Conservation (phyloP, 2,797 vertebrate species). For the Okamejei kenojei region DNA sequence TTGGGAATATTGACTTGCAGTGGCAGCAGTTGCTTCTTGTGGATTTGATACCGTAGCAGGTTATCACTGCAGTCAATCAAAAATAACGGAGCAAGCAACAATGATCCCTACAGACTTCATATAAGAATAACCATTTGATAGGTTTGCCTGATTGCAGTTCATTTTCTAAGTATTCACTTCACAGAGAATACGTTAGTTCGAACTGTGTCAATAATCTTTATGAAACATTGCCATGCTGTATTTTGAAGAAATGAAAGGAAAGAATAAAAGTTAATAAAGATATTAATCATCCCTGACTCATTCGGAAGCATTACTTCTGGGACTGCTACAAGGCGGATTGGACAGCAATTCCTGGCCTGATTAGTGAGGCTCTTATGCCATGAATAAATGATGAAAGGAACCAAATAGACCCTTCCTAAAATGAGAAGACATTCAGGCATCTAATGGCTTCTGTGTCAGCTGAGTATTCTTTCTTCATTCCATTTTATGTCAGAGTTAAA, state of each 20-base stretch:
- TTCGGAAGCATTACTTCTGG: not conserved
- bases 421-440: not conserved
- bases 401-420: not conserved
- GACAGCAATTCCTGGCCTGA: no score
- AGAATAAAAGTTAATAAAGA: not conserved
- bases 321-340: not conserved
- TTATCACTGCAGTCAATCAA: conserved; percentile 21
- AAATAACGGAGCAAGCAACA: not conserved
- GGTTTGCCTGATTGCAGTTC: not conserved
- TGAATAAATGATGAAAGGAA: not conserved
- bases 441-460: not conserved
- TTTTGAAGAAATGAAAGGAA: not conserved
- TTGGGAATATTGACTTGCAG: not conserved
- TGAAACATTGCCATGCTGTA: not conserved
- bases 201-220: not conserved
- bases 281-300: not conserved
- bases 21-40: not conserved
- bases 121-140: not conserved
- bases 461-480: not conserved
- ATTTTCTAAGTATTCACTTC: not conserved
- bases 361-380: no score
- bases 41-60: not conserved
- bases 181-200: not conserved
- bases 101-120: not conserved
- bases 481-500: not conserved